Conservation (phyloP, 2,888 invertebrate species). For the Aphrophora alni region DNA sequence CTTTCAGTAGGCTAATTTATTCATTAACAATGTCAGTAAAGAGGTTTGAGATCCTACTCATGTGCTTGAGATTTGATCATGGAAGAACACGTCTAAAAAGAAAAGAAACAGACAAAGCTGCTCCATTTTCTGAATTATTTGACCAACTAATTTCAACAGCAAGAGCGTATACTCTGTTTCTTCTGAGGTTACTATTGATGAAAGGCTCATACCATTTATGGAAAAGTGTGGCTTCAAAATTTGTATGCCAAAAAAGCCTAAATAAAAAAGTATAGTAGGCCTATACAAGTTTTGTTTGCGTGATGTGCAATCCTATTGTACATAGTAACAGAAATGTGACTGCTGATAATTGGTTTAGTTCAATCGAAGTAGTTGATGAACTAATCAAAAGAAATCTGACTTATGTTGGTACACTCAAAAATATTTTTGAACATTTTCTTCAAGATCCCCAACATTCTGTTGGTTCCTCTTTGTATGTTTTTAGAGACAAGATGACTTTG, state of each 20-base stretch:
- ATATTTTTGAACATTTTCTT: constrained; percentile 41
- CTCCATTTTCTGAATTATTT: background rate
- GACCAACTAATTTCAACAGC: background rate
- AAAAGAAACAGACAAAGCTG: background rate
- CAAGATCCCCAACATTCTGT: no score
- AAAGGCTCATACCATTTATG: constrained; percentile 26
- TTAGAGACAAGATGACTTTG: no score
- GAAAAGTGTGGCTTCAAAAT: constrained; percentile 43
- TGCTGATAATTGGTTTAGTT: constrained; percentile 54
- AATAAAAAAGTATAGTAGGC: constrained; percentile 49
- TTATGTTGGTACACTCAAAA: constrained; percentile 36
- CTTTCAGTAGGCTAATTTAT: constrained; percentile 1
- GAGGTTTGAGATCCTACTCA: no score
- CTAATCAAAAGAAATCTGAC: constrained; percentile 32
- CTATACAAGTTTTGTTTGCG: no score
- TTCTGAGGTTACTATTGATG: no score
- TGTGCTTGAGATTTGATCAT: background rate
- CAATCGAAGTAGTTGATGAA: constrained; percentile 50
- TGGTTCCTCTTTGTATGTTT: no score
- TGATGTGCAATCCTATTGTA: no score
- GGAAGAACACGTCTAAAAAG: background rate
- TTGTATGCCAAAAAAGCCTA: constrained; percentile 49
- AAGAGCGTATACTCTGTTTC: background rate
- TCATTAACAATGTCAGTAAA: background rate
- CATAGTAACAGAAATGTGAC: constrained; percentile 50